phyloP scores from a whole-genome alignment of 2,113 vertebrate species.

The Willisornis vidua region DNA sequence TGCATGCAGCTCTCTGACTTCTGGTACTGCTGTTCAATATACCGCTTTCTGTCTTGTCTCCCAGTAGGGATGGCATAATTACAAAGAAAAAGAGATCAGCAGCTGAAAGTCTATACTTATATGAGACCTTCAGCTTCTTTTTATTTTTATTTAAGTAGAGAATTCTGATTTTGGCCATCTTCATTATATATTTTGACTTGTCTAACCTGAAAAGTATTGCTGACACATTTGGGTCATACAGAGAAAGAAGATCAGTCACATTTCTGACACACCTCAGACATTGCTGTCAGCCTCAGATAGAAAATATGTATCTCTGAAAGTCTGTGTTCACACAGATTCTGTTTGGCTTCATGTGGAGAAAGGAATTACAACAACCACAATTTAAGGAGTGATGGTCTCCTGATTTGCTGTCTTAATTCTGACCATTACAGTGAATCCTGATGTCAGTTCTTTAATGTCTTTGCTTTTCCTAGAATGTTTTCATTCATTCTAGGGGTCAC shows the following conservation, averaged over 20 bases:
- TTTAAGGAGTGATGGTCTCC: neutral
- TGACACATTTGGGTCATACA: accelerated
- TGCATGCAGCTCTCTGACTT: neutral
- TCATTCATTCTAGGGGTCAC: neutral
- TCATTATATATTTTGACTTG: neutral
- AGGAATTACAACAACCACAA: neutral
- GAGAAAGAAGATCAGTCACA: neutral
- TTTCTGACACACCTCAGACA: neutral
- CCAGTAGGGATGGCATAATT: neutral
- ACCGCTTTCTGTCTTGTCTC: neutral
- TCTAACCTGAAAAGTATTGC: neutral
- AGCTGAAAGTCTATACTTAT: neutral
- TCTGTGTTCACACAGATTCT: neutral
- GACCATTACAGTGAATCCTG: neutral
- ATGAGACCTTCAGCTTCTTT: neutral
- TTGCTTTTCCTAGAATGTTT: neutral
- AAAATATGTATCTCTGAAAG: neutral
- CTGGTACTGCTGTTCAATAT: neutral
- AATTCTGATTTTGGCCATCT: neutral
- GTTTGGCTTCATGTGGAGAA: neutral
- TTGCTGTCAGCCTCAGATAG: neutral
- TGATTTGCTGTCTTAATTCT: neutral
- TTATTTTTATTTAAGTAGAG: neutral
- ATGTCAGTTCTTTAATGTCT: neutral
- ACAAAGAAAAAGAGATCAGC: neutral